Evolutionary conservation across 2,797 vertebrate species (phyloP).

Genomic region (Balearica regulorum): DNA sequence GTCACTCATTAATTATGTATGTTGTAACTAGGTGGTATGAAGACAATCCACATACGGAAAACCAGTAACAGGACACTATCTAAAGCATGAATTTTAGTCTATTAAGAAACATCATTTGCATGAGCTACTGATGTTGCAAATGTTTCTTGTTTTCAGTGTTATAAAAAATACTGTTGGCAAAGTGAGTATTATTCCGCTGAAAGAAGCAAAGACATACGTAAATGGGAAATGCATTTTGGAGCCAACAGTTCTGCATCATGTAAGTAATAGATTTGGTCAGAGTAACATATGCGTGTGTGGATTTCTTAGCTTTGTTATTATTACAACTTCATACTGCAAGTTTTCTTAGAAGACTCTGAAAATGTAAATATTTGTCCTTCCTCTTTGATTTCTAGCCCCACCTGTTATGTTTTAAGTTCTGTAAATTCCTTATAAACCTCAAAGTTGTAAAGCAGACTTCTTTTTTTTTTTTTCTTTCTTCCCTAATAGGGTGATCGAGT

Average conservation of each 20-base stretch:
- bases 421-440: neutral
- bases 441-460: neutral
- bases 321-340: neutral
- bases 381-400: neutral
- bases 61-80: neutral
- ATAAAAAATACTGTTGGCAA: constrained; percentile 80
- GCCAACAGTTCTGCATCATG: constrained; percentile 86
- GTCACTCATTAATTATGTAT: neutral
- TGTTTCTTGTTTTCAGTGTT: constrained; percentile 74
- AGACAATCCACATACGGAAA: neutral
- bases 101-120: neutral
- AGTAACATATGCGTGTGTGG: neutral
- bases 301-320: neutral
- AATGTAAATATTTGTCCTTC: neutral
- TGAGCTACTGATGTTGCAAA: neutral
- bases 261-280: constrained; percentile 69
- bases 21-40: neutral
- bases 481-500: constrained; percentile 87
- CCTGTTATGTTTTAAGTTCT: neutral
- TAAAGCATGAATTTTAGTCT: neutral
- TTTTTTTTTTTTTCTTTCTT: neutral
- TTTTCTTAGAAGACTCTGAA: neutral
- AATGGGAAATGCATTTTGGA: constrained; percentile 86
- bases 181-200: constrained; percentile 82
- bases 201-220: constrained; percentile 88